A percentile compares a stretch with the other conserved stretches of the same genome.
phyloP scores from a whole-genome alignment of 2,888 invertebrate genomes.

The Diaphora mendica region DNA sequence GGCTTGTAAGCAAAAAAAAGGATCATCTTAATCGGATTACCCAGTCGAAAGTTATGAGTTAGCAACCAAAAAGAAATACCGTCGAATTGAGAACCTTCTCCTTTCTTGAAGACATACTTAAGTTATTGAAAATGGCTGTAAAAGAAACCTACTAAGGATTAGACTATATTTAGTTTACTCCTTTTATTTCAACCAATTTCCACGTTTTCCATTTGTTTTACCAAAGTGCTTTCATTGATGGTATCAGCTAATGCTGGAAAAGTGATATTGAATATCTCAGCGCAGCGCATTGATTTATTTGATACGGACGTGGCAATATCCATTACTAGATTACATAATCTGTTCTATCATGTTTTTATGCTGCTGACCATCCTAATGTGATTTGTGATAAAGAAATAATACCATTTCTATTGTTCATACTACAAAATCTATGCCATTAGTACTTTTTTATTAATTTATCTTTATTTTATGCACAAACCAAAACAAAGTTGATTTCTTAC shows the following conservation, averaged over 20 bases:
- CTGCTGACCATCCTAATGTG: not conserved
- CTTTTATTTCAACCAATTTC: slow-evolving; percentile 25
- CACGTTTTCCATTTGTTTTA: slow-evolving; percentile 19
- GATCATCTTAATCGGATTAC: too few species aligned
- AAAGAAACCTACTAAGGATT: not conserved
- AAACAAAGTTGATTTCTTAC: too few species aligned
- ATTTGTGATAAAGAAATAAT: not conserved
- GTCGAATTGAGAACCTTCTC: too few species aligned
- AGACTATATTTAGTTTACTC: slow-evolving; percentile 1
- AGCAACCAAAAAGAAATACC: too few species aligned
- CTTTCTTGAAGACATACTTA: too few species aligned
- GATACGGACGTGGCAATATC: slow-evolving; percentile 33
- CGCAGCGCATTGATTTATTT: slow-evolving; percentile 42
- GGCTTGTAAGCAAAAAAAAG: too few species aligned
- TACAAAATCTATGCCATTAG: too few species aligned
- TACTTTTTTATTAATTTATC: too few species aligned
- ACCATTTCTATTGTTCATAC: not conserved
- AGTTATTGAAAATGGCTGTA: not conserved
- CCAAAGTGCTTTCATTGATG: slow-evolving; percentile 27
- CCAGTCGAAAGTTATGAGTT: too few species aligned
- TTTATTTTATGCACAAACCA: too few species aligned
- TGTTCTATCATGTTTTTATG: slow-evolving; percentile 18
- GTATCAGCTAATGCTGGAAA: slow-evolving; percentile 11
- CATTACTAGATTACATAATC: slow-evolving; percentile 56
- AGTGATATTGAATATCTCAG: slow-evolving; percentile 32